phyloP scores from a whole-genome alignment of 2,113 vertebrate genomes.

The Sturnira hondurensis region DNA sequence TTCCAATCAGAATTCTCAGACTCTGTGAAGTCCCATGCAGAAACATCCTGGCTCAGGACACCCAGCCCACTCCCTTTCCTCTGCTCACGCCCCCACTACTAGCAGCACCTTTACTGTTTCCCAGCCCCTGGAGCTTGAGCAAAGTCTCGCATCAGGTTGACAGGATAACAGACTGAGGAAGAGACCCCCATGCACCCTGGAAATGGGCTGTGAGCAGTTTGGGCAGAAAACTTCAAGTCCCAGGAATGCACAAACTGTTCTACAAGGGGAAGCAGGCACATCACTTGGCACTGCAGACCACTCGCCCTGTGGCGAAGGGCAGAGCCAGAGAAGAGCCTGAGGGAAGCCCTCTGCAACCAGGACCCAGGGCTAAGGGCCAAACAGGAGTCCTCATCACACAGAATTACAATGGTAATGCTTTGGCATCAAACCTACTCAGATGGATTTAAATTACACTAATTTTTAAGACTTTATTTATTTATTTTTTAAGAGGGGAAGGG shows the following conservation, averaged over 20 bases:
- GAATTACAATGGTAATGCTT: background rate
- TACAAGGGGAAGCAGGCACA: background rate
- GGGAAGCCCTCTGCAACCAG: background rate
- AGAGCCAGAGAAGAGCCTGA: background rate
- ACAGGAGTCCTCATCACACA: background rate
- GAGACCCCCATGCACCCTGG: background rate
- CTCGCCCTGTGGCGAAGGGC: background rate
- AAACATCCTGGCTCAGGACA: background rate
- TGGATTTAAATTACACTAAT: background rate
- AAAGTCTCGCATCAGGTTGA: background rate
- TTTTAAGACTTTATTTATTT: background rate
- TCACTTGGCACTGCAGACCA: background rate
- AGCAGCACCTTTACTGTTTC: background rate
- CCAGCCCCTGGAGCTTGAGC: background rate
- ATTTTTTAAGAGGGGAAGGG: too few species aligned
- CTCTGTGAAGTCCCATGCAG: background rate
- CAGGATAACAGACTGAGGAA: background rate
- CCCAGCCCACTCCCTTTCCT: background rate
- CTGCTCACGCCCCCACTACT: background rate
- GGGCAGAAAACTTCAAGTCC: background rate
- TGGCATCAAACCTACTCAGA: background rate
- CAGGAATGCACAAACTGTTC: background rate
- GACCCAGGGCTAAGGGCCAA: background rate
- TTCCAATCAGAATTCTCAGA: background rate
- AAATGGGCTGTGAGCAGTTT: background rate